phyloP scores from a whole-genome alignment of 2,888 invertebrate species.

The Amblyjoppa fuscipennis region DNA sequence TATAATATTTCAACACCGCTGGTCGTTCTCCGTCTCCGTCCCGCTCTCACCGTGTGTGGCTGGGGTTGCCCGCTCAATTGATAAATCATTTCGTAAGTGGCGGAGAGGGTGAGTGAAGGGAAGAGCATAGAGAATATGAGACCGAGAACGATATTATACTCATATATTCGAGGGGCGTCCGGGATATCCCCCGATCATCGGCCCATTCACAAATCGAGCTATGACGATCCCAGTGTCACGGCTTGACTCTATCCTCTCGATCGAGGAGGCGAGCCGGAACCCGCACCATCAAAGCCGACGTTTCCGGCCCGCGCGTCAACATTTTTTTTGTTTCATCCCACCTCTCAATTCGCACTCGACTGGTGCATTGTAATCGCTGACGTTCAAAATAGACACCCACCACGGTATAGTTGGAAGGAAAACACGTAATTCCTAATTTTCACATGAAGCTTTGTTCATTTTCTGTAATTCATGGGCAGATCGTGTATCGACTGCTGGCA shows the following conservation, averaged over 20 bases:
- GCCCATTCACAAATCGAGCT: constrained; percentile 66
- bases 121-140: constrained; percentile 44
- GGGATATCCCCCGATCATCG: constrained; percentile 64
- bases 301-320: constrained; percentile 47
- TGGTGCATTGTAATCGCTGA: not conserved
- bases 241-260: constrained; percentile 39
- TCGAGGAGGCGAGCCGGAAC: constrained; percentile 55
- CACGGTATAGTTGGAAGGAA: not conserved
- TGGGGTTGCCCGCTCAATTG: constrained; percentile 82
- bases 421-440: not conserved
- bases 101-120: constrained; percentile 71
- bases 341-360: constrained; percentile 40
- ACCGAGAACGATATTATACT: constrained; percentile 68
- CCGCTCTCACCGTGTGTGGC: constrained; percentile 72
- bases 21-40: constrained; percentile 10
- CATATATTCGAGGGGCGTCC: constrained; percentile 69
- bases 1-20: constrained; percentile 84
- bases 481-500: not conserved
- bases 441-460: not conserved
- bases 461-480: not conserved
- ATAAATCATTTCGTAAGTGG: constrained; percentile 82
- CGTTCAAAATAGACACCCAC: not conserved
- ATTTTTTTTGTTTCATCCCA: constrained; percentile 36
- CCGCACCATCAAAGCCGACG: constrained; percentile 49
- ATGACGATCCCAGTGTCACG: constrained; percentile 39